Base-by-base conservation (phyloP, 2,797 vertebrate genomes). In the Sphenodon punctatus region DNA sequence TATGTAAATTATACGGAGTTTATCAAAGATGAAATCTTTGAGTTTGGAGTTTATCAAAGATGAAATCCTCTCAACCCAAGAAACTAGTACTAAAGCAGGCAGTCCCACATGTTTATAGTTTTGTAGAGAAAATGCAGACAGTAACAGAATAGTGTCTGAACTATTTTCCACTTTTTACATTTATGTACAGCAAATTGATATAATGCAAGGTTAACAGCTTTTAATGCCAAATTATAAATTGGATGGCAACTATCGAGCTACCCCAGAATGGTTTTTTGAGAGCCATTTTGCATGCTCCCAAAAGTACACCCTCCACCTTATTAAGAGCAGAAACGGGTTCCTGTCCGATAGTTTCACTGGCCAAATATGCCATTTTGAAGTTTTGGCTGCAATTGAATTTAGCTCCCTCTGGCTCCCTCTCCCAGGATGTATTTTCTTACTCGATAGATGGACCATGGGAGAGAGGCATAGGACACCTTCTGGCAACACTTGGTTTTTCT, bases 71-170 rank as follows among this genome's bases (percentile, higher is more conserved):
- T 91, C 92, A 87, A 86, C 89, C 85, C 67, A 67, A 89, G 66
- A 91, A 92, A 70, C 82, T 73, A 64, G 77, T 53, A 88, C 88
- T 88, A 85, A 92, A 89, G 75, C 71, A 94, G 76, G 78, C 80
- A 89, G 82, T 67, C 78, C 87, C 94, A 95, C 92, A 93, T 94
- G 94, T 92, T 95, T 91, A 85, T 71, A 94, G 93, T 94, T 92
- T 85, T 87, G 84, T 74, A 74, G 89, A 85, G 82, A 93, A 93
- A 91, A 87, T 83, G 76, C 84, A 93, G 92, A 94, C 82, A 2
- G 81, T 78, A 89, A 93, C 74, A 93, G 80, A 93, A 88, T 67
- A 51, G 41, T 58, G 80, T 93, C 93, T 91, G 88, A 91, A 80
- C 58, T 86, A 88, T 90, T 92, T 94, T 89, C 76, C 42, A 36